phyloP scores from a whole-genome alignment of 2,113 vertebrate genomes.

The Actinemys pallida region DNA sequence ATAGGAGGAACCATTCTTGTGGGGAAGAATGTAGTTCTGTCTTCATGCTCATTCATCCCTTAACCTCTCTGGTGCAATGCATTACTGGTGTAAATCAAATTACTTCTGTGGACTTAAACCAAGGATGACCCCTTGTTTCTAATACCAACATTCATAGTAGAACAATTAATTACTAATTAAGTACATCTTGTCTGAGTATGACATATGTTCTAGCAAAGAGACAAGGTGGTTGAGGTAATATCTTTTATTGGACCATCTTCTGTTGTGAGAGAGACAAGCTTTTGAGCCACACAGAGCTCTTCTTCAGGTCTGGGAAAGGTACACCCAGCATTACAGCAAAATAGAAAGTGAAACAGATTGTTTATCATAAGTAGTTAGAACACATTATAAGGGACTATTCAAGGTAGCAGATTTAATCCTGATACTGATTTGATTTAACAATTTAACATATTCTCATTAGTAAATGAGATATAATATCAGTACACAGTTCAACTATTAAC shows the following conservation, averaged over 20 bases:
- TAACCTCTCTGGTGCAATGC: background rate
- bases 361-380: background rate
- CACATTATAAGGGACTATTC: background rate
- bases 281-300: background rate
- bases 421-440: background rate
- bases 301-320: background rate
- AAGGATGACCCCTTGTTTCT: background rate
- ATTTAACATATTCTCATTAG: background rate
- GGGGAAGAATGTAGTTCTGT: background rate
- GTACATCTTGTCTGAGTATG: background rate
- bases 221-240: background rate
- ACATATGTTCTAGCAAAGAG: background rate
- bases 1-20: background rate
- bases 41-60: background rate
- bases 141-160: no score
- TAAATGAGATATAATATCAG: background rate
- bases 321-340: background rate
- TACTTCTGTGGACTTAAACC: background rate
- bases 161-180: background rate
- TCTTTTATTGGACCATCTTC: background rate
- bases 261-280: background rate
- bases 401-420: background rate
- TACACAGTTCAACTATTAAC: background rate
- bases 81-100: background rate
- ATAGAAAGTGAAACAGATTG: background rate